Evolutionary conservation across 2,113 vertebrate species (phyloP).

Genomic region (Megatriorchis doriae): DNA sequence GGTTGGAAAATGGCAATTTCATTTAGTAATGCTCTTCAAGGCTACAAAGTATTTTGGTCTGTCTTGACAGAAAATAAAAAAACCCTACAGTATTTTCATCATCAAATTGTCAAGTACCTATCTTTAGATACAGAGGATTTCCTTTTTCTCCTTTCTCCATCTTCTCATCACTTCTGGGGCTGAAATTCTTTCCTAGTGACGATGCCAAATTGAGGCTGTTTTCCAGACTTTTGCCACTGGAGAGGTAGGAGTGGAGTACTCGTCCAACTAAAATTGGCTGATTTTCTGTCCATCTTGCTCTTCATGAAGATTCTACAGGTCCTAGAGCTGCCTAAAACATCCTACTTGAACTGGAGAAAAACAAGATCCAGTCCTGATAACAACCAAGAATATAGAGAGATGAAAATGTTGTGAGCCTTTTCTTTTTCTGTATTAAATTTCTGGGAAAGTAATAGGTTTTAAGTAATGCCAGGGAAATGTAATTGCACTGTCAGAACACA

Average conservation of each 20-base stretch:
- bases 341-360: background rate
- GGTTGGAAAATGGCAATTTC: background rate
- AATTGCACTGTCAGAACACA: constrained; percentile 42
- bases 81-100: background rate
- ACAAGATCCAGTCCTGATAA: background rate
- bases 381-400: background rate
- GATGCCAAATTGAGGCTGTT: background rate
- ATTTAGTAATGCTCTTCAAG: background rate
- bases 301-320: background rate
- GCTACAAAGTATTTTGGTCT: background rate
- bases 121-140: background rate
- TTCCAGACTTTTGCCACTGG: background rate
- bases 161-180: background rate
- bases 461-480: constrained; percentile 36
- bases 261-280: background rate
- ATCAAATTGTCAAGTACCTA: background rate
- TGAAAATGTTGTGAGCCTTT: background rate
- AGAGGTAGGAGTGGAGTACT: background rate
- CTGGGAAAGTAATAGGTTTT: background rate
- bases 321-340: background rate
- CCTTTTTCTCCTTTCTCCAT: background rate
- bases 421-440: background rate
- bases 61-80: background rate
- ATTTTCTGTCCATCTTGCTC: background rate
- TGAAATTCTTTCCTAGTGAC: background rate